These are phyloP conservation scores for Alectura lathami DNA, from an alignment of 2,113 vertebrate species.

Conservation along the genomic window DNA sequence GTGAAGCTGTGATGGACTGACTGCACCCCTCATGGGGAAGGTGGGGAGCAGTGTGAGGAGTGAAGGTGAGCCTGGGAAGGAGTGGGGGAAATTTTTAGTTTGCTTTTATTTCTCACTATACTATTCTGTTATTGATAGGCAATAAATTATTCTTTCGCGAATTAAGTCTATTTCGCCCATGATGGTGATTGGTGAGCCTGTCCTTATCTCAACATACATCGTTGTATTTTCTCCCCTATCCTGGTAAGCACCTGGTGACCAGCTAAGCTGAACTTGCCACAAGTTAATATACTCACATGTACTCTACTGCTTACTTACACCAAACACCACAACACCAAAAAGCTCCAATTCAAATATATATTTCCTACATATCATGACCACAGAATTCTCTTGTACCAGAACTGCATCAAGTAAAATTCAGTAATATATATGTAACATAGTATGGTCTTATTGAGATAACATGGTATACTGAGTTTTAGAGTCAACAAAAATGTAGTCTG, in stretches of 20 bases:
- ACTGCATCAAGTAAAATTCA: neutral
- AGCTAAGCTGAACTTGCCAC: neutral
- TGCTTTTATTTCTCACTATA: neutral
- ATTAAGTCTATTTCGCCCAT: neutral
- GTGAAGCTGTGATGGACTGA: neutral
- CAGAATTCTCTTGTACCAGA: neutral
- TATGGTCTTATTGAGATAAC: neutral
- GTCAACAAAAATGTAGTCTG: neutral
- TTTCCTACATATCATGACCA: neutral
- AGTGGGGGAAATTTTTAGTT: neutral
- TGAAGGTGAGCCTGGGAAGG: neutral
- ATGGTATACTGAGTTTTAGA: neutral
- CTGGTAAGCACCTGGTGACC: neutral
- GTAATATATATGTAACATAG: neutral
- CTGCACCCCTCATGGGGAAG: neutral
- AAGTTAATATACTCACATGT: neutral
- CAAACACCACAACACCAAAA: neutral
- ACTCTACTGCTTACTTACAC: neutral
- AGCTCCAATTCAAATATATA: neutral
- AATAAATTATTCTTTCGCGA: neutral
- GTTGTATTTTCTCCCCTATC: neutral
- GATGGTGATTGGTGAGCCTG: neutral
- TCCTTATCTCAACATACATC: neutral
- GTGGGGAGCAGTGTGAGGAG: neutral
- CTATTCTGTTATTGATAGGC: neutral